A percentile compares a stretch with the other conserved stretches of the same genome.
Evolutionary conservation across 2,888 invertebrate species (phyloP).

Genomic region (Lamellibrachia satsuma): DNA sequence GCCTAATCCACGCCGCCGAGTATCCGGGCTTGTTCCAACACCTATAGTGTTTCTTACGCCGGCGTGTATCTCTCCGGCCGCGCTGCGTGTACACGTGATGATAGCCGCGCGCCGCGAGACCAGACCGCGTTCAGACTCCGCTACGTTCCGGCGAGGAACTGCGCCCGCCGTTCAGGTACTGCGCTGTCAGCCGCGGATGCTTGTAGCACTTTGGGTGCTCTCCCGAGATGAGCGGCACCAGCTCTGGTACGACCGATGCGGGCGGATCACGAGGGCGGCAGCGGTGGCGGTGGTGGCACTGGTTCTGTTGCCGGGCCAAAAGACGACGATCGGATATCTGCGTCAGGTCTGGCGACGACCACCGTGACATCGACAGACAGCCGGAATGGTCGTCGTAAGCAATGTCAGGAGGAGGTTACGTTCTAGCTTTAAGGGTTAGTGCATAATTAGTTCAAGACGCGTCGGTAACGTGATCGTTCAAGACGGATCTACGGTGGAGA

Average conservation of each 20-base stretch:
- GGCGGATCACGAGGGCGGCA: background rate
- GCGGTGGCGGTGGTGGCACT: background rate
- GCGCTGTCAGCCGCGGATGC: background rate
- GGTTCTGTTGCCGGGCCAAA: background rate
- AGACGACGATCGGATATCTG: conserved; percentile 10
- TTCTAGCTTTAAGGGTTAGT: background rate
- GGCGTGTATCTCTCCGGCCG: background rate
- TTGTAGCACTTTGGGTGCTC: background rate
- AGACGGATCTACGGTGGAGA: background rate
- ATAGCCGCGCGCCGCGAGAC: background rate
- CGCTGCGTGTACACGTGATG: background rate
- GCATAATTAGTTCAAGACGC: background rate
- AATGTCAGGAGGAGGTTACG: background rate
- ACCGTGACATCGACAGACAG: background rate
- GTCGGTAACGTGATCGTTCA: background rate
- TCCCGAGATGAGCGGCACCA: background rate
- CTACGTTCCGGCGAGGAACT: background rate
- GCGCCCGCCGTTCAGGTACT: background rate
- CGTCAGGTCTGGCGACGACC: background rate
- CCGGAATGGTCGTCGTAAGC: background rate
- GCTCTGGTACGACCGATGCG: background rate
- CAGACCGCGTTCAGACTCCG: background rate
- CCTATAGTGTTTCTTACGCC: background rate
- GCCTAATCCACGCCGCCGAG: background rate
- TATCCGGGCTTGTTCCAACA: background rate